Evolutionary conservation across 1,140 invertebrate genomes (phyloP).

Genomic region (Contarinia nasturtii): DNA sequence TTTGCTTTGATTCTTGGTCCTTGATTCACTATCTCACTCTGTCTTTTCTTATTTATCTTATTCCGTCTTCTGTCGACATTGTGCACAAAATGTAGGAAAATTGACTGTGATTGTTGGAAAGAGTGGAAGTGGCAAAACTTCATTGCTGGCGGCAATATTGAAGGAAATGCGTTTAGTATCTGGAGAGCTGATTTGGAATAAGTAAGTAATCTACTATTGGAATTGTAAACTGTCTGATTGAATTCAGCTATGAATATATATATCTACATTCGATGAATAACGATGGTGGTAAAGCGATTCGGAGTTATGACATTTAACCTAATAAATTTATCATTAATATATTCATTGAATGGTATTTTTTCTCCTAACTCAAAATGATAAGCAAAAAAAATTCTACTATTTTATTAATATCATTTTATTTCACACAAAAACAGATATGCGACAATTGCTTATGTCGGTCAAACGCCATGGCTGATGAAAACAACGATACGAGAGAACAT

Average conservation of each 20-base stretch:
- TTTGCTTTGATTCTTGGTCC: too few relatives aligned
- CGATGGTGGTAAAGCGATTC: too few relatives aligned
- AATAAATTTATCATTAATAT: too few relatives aligned
- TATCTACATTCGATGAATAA: too few relatives aligned
- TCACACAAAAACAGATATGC: too few relatives aligned
- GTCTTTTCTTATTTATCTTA: not conserved
- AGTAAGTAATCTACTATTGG: conserved; percentile 25
- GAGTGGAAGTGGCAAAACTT: conserved; percentile 62
- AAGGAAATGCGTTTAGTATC: conserved; percentile 48
- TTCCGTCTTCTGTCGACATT: conserved; percentile 14
- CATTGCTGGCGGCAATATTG: conserved; percentile 49
- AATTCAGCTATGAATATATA: too few relatives aligned
- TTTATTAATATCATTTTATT: too few relatives aligned
- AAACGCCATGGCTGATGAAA: conserved; percentile 71
- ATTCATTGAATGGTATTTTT: too few relatives aligned
- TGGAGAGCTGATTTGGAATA: conserved; percentile 41
- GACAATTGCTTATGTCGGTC: conserved; percentile 53
- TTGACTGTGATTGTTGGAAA: conserved; percentile 57
- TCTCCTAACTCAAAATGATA: too few relatives aligned
- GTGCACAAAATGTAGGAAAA: conserved; percentile 30
- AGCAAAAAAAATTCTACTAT: too few relatives aligned
- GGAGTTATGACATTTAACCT: too few relatives aligned
- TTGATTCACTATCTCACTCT: not conserved
- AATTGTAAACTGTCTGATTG: too few relatives aligned
- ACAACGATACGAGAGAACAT: conserved; percentile 64